Evolutionary conservation across 2,113 vertebrate species (phyloP).

Genomic region (Corythornis cristatus): DNA sequence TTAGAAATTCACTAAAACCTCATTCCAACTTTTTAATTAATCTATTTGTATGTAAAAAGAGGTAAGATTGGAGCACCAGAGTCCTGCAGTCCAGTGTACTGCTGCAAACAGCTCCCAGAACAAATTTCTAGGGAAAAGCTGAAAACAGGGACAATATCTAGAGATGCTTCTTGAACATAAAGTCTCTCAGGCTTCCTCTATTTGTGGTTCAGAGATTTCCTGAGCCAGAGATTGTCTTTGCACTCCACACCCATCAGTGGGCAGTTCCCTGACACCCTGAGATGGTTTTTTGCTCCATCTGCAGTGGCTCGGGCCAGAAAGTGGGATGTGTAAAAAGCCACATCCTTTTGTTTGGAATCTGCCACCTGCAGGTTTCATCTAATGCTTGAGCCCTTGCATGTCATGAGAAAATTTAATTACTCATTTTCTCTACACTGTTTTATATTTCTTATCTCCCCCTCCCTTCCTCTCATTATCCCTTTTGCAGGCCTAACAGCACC

Average conservation of each 20-base stretch:
- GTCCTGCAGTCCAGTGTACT: neutral
- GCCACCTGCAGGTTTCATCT: neutral
- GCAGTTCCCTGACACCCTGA: neutral
- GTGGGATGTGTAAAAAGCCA: neutral
- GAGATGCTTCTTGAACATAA: conserved; percentile 8
- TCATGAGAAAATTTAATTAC: neutral
- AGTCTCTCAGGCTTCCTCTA: neutral
- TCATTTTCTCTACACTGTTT: neutral
- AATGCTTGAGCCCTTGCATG: neutral
- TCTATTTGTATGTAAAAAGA: neutral
- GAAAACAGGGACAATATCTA: neutral
- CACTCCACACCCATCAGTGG: neutral
- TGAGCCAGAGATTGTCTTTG: neutral
- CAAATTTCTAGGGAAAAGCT: conserved; percentile 6
- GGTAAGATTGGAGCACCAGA: neutral
- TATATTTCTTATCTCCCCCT: neutral
- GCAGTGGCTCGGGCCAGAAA: neutral
- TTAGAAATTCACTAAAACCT: neutral
- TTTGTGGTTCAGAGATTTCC: conserved; percentile 23
- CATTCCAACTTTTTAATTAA: neutral
- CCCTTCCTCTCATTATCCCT: neutral
- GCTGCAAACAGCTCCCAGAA: neutral
- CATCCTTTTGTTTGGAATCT: conserved; percentile 3
- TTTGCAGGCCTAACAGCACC: neutral
- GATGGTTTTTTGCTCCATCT: neutral